Percentiles rank a stretch among this genome's conserved stretches.
phyloP scores from a whole-genome alignment of 2,113 vertebrate genomes.

The Morone chrysops region DNA sequence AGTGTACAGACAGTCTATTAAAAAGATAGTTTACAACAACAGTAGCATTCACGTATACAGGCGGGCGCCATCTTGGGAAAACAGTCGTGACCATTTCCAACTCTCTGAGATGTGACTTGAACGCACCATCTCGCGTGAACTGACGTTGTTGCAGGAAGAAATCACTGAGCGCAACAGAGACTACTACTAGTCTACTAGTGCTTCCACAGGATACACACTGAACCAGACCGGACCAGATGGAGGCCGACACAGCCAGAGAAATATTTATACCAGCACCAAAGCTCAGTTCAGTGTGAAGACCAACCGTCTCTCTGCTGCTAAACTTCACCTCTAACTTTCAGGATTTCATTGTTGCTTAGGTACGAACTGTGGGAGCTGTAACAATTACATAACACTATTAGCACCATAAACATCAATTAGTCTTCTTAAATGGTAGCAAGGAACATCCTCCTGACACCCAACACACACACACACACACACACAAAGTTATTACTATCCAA shows the following conservation, averaged over 20 bases:
- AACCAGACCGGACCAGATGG: too few species aligned
- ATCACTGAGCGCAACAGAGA: too few species aligned
- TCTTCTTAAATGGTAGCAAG: conserved; percentile 27
- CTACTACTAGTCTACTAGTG: too few species aligned
- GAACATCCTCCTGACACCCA: conserved; percentile 29
- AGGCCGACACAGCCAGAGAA: background rate
- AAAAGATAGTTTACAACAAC: too few species aligned
- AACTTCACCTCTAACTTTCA: background rate
- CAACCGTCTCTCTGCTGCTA: background rate
- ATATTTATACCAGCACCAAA: background rate
- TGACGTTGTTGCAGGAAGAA: too few species aligned
- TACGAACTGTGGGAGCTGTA: background rate
- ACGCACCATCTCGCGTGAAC: too few species aligned
- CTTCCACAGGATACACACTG: too few species aligned
- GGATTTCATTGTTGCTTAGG: background rate
- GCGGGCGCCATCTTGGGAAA: too few species aligned
- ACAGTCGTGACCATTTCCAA: too few species aligned
- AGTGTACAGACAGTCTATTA: too few species aligned
- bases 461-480: background rate
- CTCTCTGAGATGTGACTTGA: too few species aligned
- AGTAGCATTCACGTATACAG: too few species aligned
- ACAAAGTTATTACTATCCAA: conserved; percentile 30
- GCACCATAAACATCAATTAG: conserved; percentile 60
- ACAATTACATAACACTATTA: conserved; percentile 49
- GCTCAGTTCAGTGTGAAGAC: background rate